Evolutionary conservation across 1,140 invertebrate genomes (phyloP), one percentile per base, ranked within the genome.

Genomic region (Polyergus mexicanus): DNA sequence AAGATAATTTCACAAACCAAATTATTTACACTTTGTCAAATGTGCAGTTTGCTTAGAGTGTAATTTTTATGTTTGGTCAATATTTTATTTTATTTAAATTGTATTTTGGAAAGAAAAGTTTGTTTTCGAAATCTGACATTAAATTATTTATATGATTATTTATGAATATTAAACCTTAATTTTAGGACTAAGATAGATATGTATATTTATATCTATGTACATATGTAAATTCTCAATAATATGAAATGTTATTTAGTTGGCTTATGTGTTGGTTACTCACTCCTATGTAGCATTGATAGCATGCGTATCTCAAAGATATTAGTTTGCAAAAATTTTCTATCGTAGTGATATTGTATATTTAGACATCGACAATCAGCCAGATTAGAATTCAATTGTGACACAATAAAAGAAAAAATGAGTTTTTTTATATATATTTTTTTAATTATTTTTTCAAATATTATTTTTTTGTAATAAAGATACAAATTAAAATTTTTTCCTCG

Each of bases 121-220:
- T 71, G 25, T 58, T 25, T 47, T 72, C 11, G 6, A 13, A n/a
- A 16, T 54, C 6, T 69, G 56, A 80, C 3, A 41, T 68, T 78
- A 62, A 75, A 25, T 25, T 63, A 76, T 62, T 76, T 44, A 32
- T 65, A 32, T 54, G 2, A 38, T 62, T 75, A 76, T 76, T 80
- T 80, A 80, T 80, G 10, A 69, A 32, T 25, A 7, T 28, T n/a
- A 56, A 69, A 54, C 35, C 22, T 22, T 51, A 63, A 78, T 44
- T 63, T 13, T 10, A 75, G 1, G 2, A 1, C 2, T 75, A 38
- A 62, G 19, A 22, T 68, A 2, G 5, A 80, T 68, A 80, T 51
- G 66, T 47, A 19, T 22, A 0, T 65, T 35, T 78, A 7, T 44
- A 77, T 76, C 2, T 41, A 32, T 77, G 22, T 77, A 77, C 0